phyloP scores from a whole-genome alignment of 1,140 invertebrate species.

The Ooceraea biroi region DNA sequence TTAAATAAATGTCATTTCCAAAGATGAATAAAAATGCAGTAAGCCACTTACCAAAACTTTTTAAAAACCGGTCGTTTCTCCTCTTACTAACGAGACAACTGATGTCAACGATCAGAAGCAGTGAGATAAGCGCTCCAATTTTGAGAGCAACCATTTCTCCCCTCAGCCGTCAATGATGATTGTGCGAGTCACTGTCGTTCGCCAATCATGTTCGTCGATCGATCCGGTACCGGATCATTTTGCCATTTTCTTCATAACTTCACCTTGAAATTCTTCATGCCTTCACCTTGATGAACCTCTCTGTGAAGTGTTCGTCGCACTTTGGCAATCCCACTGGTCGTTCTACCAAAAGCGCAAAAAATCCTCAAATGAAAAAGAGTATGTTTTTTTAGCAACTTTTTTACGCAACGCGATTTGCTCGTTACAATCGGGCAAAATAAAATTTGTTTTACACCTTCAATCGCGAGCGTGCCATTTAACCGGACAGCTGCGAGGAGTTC shows the following conservation, averaged over 20 bases:
- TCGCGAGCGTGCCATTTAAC: slow-evolving; percentile 23
- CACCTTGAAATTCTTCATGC: slow-evolving; percentile 1
- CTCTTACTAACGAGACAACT: slow-evolving; percentile 64
- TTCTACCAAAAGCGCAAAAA: slow-evolving; percentile 10
- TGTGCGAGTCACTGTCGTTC: slow-evolving; percentile 37
- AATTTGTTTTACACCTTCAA: slow-evolving; percentile 40
- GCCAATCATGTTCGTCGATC: slow-evolving; percentile 29
- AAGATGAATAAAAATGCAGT: background rate
- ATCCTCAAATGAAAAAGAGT: slow-evolving; percentile 9
- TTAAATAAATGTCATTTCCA: background rate
- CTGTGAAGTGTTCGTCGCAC: no score
- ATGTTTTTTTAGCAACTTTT: background rate
- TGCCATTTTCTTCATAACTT: background rate
- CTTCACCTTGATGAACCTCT: no score
- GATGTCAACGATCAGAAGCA: slow-evolving; percentile 13
- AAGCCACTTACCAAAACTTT: slow-evolving; percentile 75
- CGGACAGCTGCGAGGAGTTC: background rate
- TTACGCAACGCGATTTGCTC: background rate
- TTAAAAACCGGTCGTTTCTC: slow-evolving; percentile 81
- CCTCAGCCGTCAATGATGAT: slow-evolving; percentile 21
- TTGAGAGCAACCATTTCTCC: slow-evolving; percentile 30
- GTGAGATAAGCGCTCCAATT: slow-evolving; percentile 19
- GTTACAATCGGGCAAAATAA: slow-evolving; percentile 12
- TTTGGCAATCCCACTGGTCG: background rate
- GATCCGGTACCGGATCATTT: slow-evolving; percentile 30